Evolutionary conservation across 2,888 invertebrate genomes (phyloP).

Genomic region (Drosophila sordidula): DNA sequence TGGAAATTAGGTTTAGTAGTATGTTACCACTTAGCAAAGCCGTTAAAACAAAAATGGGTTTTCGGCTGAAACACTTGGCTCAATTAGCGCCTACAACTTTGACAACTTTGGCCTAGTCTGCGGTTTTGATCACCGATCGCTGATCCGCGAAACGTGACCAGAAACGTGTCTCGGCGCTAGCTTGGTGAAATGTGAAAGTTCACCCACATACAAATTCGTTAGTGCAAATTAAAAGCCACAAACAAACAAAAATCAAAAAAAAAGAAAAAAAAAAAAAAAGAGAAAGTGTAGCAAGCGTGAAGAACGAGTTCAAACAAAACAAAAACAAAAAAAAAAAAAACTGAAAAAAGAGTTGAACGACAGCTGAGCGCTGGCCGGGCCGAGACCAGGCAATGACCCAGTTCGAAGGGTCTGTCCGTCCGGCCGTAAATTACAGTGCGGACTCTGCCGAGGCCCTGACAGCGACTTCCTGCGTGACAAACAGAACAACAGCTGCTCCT

Average conservation of each 20-base stretch:
- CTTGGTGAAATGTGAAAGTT: constrained; percentile 81
- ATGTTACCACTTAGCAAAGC: no score
- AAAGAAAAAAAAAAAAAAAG: constrained; percentile 55
- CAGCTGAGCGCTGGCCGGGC: constrained; percentile 42
- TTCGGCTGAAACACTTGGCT: constrained; percentile 9
- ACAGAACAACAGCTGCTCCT: constrained; percentile 46
- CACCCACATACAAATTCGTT: constrained; percentile 79
- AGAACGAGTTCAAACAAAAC: constrained; percentile 45
- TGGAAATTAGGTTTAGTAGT: no score
- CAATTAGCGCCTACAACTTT: constrained; percentile 47
- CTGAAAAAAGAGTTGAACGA: constrained; percentile 45
- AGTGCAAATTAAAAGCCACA: constrained; percentile 69
- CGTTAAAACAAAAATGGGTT: neutral
- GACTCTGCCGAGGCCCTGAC: constrained; percentile 11
- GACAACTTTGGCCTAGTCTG: constrained; percentile 19
- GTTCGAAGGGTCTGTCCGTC: constrained; percentile 65
- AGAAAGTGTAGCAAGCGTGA: constrained; percentile 70
- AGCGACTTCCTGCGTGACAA: constrained; percentile 70
- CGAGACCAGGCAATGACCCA: constrained; percentile 82
- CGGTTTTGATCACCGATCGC: constrained; percentile 2
- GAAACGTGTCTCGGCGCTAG: constrained; percentile 60
- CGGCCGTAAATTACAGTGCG: constrained; percentile 30
- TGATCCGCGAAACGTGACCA: constrained; percentile 63
- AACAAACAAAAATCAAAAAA: constrained; percentile 29
- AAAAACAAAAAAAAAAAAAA: constrained; percentile 25